A percentile compares a stretch with the other conserved stretches of the same genome.
Conservation (phyloP, 2,888 invertebrate genomes). For the Metellina segmentata region DNA sequence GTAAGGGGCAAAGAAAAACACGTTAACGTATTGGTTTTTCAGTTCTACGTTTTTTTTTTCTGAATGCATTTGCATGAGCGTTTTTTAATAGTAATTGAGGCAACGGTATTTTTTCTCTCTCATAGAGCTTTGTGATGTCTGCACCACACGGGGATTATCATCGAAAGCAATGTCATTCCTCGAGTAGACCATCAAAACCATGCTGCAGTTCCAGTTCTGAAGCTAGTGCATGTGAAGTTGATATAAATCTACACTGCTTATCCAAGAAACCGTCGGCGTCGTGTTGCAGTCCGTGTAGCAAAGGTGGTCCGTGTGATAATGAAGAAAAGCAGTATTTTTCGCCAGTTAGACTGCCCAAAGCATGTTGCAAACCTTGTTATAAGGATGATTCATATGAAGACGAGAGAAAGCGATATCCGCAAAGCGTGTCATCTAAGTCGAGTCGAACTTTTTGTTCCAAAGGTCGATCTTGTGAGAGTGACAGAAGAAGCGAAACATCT, state of each 20-base stretch:
- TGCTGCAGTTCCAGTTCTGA: slow-evolving; percentile 39
- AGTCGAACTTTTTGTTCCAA: neutral
- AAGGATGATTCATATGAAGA: neutral
- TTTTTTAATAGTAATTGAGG: no score
- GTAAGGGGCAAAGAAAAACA: no score
- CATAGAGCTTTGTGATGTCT: no score
- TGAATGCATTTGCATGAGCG: no score
- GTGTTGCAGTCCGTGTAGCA: neutral
- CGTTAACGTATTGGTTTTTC: no score
- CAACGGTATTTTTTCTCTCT: no score
- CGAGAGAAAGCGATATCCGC: no score
- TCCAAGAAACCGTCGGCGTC: neutral
- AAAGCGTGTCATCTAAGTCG: neutral
- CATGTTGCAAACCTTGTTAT: neutral
- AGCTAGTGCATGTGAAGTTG: slow-evolving; percentile 9
- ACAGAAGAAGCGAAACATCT: neutral
- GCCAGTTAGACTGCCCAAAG: no score
- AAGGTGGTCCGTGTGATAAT: neutral
- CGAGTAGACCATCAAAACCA: neutral
- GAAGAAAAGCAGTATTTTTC: neutral
- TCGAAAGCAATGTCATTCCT: neutral
- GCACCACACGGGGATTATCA: neutral
- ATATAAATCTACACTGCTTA: neutral
- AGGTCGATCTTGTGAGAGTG: neutral
- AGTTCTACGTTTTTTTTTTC: no score